phyloP scores from a whole-genome alignment of 1,140 invertebrate species.

The Pararge aegeria region DNA sequence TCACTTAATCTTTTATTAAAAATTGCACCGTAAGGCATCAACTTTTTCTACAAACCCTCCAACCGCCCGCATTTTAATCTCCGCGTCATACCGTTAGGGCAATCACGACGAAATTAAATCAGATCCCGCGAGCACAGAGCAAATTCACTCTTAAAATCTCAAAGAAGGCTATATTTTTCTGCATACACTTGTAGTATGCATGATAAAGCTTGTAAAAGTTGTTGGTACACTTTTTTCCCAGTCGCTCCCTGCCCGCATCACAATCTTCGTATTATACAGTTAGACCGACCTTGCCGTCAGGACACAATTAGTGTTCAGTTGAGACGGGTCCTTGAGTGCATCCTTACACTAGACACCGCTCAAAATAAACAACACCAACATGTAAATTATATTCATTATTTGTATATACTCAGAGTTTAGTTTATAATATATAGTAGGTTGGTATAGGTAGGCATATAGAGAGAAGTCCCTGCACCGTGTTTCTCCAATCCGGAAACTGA shows the following conservation, averaged over 20 bases:
- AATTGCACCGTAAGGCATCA: neutral
- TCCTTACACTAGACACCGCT: constrained; percentile 32
- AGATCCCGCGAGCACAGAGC: neutral
- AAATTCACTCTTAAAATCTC: constrained; percentile 5
- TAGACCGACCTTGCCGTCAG: constrained; percentile 62
- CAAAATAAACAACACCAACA: constrained; percentile 16
- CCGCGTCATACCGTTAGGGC: constrained; percentile 11
- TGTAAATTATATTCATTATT: no score
- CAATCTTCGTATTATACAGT: constrained; percentile 70
- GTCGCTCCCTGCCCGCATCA: constrained; percentile 46
- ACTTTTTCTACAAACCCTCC: constrained; percentile 19
- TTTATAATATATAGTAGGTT: no score
- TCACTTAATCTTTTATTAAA: neutral
- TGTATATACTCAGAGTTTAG: no score
- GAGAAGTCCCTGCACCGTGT: no score
- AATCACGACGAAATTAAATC: constrained; percentile 22
- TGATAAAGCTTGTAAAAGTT: constrained; percentile 8
- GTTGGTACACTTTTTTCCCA: constrained; percentile 30
- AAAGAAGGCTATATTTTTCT: constrained; percentile 6
- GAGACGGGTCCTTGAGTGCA: constrained; percentile 39
- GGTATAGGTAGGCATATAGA: no score
- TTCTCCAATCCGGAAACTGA: no score
- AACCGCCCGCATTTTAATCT: constrained; percentile 23
- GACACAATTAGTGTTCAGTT: constrained; percentile 61
- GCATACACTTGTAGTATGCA: neutral